Evolutionary conservation across 1,140 invertebrate species (phyloP).

Genomic region (Cheumatopsyche charites): DNA sequence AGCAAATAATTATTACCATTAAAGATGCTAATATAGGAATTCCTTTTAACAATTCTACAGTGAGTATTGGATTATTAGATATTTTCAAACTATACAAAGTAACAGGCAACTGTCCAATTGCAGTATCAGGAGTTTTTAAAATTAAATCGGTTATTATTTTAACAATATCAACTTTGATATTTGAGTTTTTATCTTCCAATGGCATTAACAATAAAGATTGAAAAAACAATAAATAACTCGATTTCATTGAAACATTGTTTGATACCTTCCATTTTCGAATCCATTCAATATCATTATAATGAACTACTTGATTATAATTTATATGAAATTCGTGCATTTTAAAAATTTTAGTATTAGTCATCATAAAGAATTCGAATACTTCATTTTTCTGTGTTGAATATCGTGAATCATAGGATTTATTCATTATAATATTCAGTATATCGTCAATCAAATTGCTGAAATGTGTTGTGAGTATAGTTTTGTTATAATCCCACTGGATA

Average conservation of each 20-base stretch:
- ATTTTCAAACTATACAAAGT: slow-evolving; percentile 19
- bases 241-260: neutral
- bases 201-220: slow-evolving; percentile 16
- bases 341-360: slow-evolving; percentile 12
- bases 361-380: slow-evolving; percentile 12
- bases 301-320: slow-evolving; percentile 5
- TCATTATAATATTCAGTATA: neutral
- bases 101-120: slow-evolving; percentile 15
- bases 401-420: neutral
- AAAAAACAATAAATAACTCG: slow-evolving; percentile 7
- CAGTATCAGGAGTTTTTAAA: neutral
- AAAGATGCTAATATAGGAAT: neutral
- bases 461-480: slow-evolving; percentile 19
- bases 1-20: too few species aligned
- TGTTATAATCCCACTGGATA: slow-evolving; percentile 34
- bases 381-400: neutral
- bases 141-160: slow-evolving; percentile 1
- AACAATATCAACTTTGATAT: neutral
- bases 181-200: neutral
- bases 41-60: slow-evolving; percentile 13
- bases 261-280: neutral
- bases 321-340: neutral
- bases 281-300: neutral
- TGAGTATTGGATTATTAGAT: neutral
- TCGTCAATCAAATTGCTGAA: neutral